A percentile compares a stretch with the other conserved stretches of the same genome.
Conservation (phyloP, 1,140 invertebrate species). For the Doryteuthis pealeii region DNA sequence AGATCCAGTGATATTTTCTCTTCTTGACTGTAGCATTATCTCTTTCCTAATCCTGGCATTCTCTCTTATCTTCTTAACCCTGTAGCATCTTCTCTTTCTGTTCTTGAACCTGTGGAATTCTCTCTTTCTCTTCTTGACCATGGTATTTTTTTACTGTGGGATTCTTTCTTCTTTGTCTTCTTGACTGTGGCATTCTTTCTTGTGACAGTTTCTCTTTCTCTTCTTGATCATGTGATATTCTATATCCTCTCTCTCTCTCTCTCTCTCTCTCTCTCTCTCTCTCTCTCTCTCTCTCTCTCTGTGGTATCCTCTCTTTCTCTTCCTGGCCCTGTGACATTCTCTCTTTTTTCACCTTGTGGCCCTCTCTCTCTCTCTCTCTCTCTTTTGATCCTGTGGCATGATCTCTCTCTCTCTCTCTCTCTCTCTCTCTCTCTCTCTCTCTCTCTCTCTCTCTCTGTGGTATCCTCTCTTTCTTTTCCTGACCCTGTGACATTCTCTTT, state of each 20-base stretch:
- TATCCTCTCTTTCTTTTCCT: background rate
- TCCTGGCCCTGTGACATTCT: background rate
- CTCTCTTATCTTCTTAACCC: no score
- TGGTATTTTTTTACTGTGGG: no score
- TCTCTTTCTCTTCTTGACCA: no score
- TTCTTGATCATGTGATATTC: background rate
- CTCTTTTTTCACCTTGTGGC: background rate
- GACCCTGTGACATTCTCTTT: background rate
- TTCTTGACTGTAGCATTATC: no score
- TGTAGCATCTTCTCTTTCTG: no score
- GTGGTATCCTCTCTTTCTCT: background rate
- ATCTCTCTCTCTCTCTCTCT: background rate
- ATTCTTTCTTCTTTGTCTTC: no score
- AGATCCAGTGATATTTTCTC: no score
- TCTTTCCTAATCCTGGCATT: no score
- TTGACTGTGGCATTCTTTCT: no score
- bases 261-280: background rate
- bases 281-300: background rate
- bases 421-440: background rate
- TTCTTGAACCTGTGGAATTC: no score
- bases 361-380: no score
- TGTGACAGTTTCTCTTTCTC: background rate
- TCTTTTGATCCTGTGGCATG: background rate
- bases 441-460: background rate
- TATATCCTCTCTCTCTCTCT: background rate